Evolutionary conservation across 2,888 invertebrate genomes (phyloP).

Genomic region (Micoletzkya japonica): DNA sequence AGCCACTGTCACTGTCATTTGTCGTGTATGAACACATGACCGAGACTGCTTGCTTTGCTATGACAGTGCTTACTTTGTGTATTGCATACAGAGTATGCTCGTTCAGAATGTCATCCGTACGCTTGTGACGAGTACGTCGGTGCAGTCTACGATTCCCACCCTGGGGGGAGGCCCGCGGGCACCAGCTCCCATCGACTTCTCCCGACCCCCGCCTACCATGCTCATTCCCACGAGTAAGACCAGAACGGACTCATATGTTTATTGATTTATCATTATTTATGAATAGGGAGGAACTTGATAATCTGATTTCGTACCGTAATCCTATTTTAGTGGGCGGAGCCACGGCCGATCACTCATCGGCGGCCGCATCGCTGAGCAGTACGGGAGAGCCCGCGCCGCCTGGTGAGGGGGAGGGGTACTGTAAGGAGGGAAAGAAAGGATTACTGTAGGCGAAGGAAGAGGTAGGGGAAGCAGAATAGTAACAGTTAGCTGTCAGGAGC

Average conservation of each 20-base stretch:
- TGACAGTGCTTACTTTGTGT: no score
- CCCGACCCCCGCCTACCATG: constrained; percentile 20
- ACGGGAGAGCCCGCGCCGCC: constrained; percentile 25
- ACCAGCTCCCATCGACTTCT: constrained; percentile 9
- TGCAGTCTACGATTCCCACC: constrained; percentile 8
- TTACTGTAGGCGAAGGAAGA: no score
- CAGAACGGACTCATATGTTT: no score
- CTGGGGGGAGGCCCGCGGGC: constrained; percentile 8
- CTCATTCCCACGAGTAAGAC: constrained; percentile 24
- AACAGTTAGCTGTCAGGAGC: no score
- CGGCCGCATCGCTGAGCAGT: not conserved
- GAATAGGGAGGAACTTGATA: no score
- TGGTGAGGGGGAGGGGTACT: not conserved
- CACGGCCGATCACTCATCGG: constrained; percentile 17
- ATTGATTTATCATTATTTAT: not conserved
- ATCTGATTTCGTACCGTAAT: no score
- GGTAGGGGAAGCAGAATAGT: no score
- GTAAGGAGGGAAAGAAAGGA: not conserved
- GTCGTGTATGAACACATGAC: no score
- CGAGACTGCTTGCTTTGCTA: no score
- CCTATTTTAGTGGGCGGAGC: constrained; percentile 19
- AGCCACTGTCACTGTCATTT: no score
- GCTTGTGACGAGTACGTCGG: not conserved
- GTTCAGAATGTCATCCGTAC: not conserved
- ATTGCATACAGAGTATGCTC: no score